Percentiles rank a stretch among this genome's conserved stretches.
These are phyloP conservation scores for Eurytoma californica DNA, from an alignment of 2,888 invertebrate species.

Conservation along the genomic window DNA sequence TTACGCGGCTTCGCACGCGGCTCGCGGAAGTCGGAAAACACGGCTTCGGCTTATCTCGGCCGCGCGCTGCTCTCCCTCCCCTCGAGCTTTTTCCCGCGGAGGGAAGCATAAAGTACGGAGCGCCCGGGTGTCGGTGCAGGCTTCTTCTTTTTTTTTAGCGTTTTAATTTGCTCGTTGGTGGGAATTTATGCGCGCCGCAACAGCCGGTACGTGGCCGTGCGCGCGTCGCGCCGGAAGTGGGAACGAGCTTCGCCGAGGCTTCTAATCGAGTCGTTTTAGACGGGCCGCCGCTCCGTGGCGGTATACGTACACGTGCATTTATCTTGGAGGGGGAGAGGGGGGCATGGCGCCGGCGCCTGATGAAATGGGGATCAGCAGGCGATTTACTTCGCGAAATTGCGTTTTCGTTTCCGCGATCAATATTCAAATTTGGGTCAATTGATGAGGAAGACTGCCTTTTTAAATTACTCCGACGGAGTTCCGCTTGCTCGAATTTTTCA, in stretches of 20 bases:
- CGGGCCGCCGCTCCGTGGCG: neutral
- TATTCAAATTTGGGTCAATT: slow-evolving; percentile 32
- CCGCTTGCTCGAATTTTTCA: neutral
- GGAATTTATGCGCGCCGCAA: neutral
- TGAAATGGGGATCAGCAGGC: slow-evolving; percentile 25
- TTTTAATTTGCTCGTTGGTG: neutral
- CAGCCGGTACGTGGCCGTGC: neutral
- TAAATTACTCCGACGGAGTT: neutral
- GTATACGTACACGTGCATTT: slow-evolving; percentile 2
- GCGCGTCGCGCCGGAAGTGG: slow-evolving; percentile 4
- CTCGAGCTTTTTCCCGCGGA: neutral
- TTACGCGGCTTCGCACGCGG: slow-evolving; percentile 20
- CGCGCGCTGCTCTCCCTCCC: neutral
- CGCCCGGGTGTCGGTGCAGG: neutral
- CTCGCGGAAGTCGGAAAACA: neutral
- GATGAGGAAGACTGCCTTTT: slow-evolving; percentile 11
- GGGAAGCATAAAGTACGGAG: slow-evolving; percentile 18
- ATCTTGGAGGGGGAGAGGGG: neutral
- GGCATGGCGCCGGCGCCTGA: neutral
- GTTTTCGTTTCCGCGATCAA: slow-evolving; percentile 28
- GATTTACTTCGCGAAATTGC: slow-evolving; percentile 33
- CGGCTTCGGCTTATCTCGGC: slow-evolving; percentile 20
- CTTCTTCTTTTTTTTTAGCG: too few relatives aligned
- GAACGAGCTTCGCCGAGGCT: slow-evolving; percentile 19
- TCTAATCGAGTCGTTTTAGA: slow-evolving; percentile 40